phyloP scores from a whole-genome alignment of 2,797 vertebrate species.

The Psittacula derbiana region DNA sequence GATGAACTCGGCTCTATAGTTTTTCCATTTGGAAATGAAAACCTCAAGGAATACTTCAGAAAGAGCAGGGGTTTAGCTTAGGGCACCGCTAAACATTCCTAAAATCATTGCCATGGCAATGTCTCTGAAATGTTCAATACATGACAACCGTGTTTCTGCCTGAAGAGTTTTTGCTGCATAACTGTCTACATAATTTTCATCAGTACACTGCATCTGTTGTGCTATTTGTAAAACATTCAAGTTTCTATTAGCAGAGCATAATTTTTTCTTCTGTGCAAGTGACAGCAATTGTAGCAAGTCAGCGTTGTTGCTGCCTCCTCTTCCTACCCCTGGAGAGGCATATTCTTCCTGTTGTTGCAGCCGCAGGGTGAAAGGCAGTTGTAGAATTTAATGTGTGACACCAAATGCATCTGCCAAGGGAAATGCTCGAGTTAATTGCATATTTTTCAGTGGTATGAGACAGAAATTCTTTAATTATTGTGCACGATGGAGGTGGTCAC shows the following conservation, averaged over 20 bases:
- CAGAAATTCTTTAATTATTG: background rate
- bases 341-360: background rate
- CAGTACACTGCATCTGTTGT: background rate
- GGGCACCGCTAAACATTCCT: accelerated
- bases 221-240: background rate
- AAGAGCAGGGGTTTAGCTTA: background rate
- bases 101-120: background rate
- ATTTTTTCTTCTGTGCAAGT: background rate
- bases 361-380: background rate
- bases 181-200: background rate
- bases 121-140: background rate
- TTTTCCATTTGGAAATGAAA: slow-evolving; percentile 34
- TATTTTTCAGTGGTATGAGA: background rate
- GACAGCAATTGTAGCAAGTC: background rate
- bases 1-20: slow-evolving; percentile 18
- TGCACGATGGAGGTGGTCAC: background rate
- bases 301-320: background rate
- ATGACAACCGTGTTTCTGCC: background rate
- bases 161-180: background rate
- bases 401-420: background rate
- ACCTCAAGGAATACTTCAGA: background rate
- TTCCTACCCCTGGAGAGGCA: background rate
- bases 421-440: background rate
- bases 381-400: background rate
- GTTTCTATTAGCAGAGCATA: background rate